Evolutionary conservation across 2,888 invertebrate genomes (phyloP).

Genomic region (Melangyna quadrimaculata): DNA sequence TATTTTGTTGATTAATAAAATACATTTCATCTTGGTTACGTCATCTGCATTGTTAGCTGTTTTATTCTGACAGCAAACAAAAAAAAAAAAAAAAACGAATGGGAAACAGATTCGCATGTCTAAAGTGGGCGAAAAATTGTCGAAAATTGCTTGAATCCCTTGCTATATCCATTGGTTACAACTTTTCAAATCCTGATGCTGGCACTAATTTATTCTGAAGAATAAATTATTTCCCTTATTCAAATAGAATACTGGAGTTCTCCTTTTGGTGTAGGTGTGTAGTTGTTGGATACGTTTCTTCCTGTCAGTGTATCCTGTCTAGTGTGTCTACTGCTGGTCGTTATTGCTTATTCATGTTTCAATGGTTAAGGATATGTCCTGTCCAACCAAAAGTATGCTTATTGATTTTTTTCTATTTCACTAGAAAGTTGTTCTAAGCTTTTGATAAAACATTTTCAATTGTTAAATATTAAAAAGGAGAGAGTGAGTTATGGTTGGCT

Average conservation of each 20-base stretch:
- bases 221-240: slow-evolving; percentile 52
- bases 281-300: slow-evolving; percentile 10
- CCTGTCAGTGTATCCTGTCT: slow-evolving; percentile 43
- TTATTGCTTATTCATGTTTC: slow-evolving; percentile 60
- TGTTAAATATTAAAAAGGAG: neutral
- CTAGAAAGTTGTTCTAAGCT: neutral
- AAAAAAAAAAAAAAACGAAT: neutral
- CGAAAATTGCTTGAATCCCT: slow-evolving; percentile 27
- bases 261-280: neutral
- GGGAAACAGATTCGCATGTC: slow-evolving; percentile 2
- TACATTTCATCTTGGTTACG: slow-evolving; percentile 28
- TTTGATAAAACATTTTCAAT: neutral
- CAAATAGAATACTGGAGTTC: slow-evolving; percentile 21
- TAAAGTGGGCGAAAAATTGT: slow-evolving; percentile 21
- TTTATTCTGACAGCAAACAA: neutral
- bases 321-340: slow-evolving; percentile 18
- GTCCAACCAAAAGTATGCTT: slow-evolving; percentile 40
- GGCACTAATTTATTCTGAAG: slow-evolving; percentile 52
- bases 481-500: neutral
- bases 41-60: slow-evolving; percentile 47
- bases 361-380: slow-evolving; percentile 29
- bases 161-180: neutral
- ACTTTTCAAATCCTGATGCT: neutral
- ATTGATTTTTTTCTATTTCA: slow-evolving; percentile 49
- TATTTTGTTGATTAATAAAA: neutral